Evolutionary conservation across 2,797 vertebrate genomes (phyloP).

Genomic region (Enteromius paludinosus): DNA sequence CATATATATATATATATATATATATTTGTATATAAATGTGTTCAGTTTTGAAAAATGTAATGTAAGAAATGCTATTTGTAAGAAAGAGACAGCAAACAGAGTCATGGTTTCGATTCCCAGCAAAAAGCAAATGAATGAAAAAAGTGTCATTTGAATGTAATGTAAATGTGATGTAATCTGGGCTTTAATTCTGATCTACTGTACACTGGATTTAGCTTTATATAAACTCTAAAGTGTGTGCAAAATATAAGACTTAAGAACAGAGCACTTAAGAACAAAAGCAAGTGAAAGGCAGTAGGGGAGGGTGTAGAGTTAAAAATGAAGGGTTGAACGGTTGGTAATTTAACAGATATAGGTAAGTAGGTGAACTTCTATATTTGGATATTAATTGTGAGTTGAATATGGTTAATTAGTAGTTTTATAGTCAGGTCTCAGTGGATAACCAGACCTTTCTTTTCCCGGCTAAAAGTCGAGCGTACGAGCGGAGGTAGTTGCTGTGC

Average conservation of each 20-base stretch:
- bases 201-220: too few species aligned
- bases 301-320: too few species aligned
- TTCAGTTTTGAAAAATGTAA: background rate
- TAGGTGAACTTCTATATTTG: background rate
- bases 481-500: background rate
- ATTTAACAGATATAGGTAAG: background rate
- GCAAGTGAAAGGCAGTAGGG: background rate
- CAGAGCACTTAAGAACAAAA: background rate
- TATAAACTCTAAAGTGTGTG: too few species aligned
- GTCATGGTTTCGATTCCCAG: too few species aligned
- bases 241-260: too few species aligned
- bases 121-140: too few species aligned
- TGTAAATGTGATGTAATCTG: too few species aligned
- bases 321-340: background rate
- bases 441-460: background rate
- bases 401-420: constrained; percentile 10
- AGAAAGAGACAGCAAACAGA: too few species aligned
- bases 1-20: too few species aligned
- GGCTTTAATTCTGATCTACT: too few species aligned
- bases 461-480: background rate
- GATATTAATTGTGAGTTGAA: background rate
- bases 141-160: too few species aligned
- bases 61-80: background rate
- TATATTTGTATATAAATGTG: background rate
- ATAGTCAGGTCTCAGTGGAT: constrained; percentile 25